Base-by-base conservation (phyloP, 2,888 invertebrate species). In the Ophion ventricosus region DNA sequence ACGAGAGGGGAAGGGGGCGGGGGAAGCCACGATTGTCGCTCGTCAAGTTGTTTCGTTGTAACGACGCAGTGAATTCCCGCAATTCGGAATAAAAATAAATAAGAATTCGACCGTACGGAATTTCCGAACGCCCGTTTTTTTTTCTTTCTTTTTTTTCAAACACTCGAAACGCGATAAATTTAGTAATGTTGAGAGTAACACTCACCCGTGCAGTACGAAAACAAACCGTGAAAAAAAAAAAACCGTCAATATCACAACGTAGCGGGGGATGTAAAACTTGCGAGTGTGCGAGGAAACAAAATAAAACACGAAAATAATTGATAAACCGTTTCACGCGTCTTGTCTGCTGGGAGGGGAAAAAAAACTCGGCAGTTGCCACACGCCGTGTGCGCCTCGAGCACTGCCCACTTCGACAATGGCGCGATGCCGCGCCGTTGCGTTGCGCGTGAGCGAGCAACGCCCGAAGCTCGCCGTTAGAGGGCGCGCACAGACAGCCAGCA, bases 331-430 rank as follows among this genome's bases (percentile, higher is more conserved):
- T 75, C 8, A 8, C 57, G 84, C 85, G 83, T 83, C 80, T 74
- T n/a, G 66, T 70, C 29, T 57, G 25, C 57, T 26, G 56, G 57
- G 76, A 67, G 77, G 69, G 77, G 25, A 72, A 70, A 56, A 69
- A 72, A 78, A 78, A 73, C 66, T 61, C 76, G 63, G 75, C 79
- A 80, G 85, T 83, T 86, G 83, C 85, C 85, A 83, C 85, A 77
- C 61, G 88, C 88, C 90, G 90, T 91, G 89, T 91, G 90, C 90
- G 90, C 90, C 89, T 89, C 89, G 88, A 88, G 91, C 91, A 91
- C 91, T 91, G 92, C 90, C 92, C 90, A 89, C 91, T 90, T 90
- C 91, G 91, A 91, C 90, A 92, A 92, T 92, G 92, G 92, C 92
- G 91, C 87, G 86, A 85, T 79, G 87, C 88, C 90, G 89, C 89